Evolutionary conservation across 2,113 vertebrate genomes (phyloP).

Genomic region (Reinhardtius hippoglossoides): DNA sequence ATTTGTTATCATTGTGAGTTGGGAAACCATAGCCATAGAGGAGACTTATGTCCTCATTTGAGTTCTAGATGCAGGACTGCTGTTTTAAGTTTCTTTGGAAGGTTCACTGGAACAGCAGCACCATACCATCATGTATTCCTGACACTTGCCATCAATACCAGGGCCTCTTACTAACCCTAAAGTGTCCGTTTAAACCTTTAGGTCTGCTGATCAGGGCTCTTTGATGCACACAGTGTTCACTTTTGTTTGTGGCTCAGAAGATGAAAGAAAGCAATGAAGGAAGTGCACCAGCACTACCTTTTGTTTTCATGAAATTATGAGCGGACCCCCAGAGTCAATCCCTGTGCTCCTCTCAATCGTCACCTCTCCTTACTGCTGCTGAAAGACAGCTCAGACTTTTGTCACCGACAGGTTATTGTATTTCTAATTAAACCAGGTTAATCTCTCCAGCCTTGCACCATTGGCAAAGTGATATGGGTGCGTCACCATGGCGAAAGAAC

Average conservation of each 20-base stretch:
- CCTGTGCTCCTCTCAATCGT: slow-evolving; percentile 59
- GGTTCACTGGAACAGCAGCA: too few relatives aligned
- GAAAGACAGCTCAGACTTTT: slow-evolving; percentile 73
- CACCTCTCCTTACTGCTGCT: slow-evolving; percentile 56
- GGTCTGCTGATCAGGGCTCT: background rate
- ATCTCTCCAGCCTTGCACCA: slow-evolving; percentile 66
- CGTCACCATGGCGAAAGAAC: slow-evolving; percentile 31
- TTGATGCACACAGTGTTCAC: background rate
- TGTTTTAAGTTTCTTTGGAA: too few relatives aligned
- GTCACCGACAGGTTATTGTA: slow-evolving; percentile 77
- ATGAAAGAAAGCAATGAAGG: slow-evolving; percentile 4
- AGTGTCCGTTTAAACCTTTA: background rate
- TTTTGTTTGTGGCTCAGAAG: background rate
- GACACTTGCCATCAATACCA: too few relatives aligned
- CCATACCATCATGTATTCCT: too few relatives aligned
- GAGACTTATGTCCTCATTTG: too few relatives aligned
- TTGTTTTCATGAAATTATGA: slow-evolving; percentile 16
- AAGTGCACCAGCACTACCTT: slow-evolving; percentile 1
- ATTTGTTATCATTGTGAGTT: too few relatives aligned
- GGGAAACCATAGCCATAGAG: too few relatives aligned
- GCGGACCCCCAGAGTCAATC: slow-evolving; percentile 62
- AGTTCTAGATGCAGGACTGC: too few relatives aligned
- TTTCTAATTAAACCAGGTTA: slow-evolving; percentile 79
- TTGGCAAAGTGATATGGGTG: slow-evolving; percentile 72
- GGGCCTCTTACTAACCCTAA: background rate